Evolutionary conservation across 2,113 vertebrate genomes (phyloP), one percentile per base, ranked within the genome.

Genomic region (Paralichthys olivaceus): DNA sequence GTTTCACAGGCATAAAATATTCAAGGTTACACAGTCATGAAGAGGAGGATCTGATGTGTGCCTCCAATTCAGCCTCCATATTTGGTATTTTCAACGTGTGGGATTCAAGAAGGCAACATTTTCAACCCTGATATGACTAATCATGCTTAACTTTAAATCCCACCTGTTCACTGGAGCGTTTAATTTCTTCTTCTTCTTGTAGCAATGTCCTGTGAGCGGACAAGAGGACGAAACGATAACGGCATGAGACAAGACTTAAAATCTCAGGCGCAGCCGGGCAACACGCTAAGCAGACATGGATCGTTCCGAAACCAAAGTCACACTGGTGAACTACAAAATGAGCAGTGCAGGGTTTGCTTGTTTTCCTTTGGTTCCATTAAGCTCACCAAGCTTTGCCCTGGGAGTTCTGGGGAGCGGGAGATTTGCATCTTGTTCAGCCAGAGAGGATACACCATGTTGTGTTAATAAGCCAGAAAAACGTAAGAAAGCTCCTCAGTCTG

Each of bases 1-100:
- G 56, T 40, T 69, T 65, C 17, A 17, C 7, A 34, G 47, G 40
- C 61, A 47, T 54, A 53, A 75, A 74, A 66, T 61, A 69, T 64
- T 85, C 73, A 77, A 84, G 75, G 72, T 77, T 34, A 74, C 77
- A 65, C 55, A 43, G 67, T 57, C 40, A 32, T 12, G 56, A 58
- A 28, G 49, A 71, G 64, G 37, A 72, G 22, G 19, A 61, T 61
- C 19, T 23, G 17, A 59, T n/a, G 49, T n/a, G 15, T 25, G 56
- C 5, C 37, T 63, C 43, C 26, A 34, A 53, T 56, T 62, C 62
- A 80, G 62, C 66, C 57, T 34, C 45, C n/a, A 49, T 29, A 4
- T 54, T 54, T 47, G 45, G 40, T 68, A 62, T 69, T 83, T 45
- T n/a, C 55, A 1, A 17, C 3, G 49, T 25, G 62, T 58, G 32